Percentiles rank a stretch among this genome's conserved stretches.
Evolutionary conservation across 1,140 invertebrate species (phyloP).

Genomic region (Epicauta chinensis): DNA sequence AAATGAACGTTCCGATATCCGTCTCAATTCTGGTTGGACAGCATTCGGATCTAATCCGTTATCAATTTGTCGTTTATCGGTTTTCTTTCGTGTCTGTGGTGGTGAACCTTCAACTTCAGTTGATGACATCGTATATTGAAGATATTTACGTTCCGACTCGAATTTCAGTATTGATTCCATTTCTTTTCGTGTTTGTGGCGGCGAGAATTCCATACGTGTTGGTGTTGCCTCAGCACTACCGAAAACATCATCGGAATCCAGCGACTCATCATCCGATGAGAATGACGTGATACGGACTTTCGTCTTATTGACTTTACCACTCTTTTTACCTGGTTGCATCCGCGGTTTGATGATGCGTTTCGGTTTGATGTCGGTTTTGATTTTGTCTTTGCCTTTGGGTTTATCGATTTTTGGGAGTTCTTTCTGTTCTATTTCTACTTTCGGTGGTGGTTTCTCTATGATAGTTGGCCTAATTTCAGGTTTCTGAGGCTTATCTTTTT

Average conservation of each 20-base stretch:
- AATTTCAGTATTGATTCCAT: constrained; percentile 62
- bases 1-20: constrained; percentile 62
- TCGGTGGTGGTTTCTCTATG: constrained; percentile 16
- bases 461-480: constrained; percentile 13
- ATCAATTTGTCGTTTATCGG: constrained; percentile 49
- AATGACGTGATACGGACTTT: constrained; percentile 65
- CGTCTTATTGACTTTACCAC: constrained; percentile 49
- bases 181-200: constrained; percentile 62
- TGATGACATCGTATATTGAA: constrained; percentile 65
- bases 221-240: constrained; percentile 62
- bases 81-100: constrained; percentile 56
- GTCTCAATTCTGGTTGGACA: constrained; percentile 53
- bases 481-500: constrained; percentile 45
- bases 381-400: constrained; percentile 43
- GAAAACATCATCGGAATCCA: constrained; percentile 66
- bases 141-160: constrained; percentile 60
- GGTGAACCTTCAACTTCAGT: constrained; percentile 66
- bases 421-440: constrained; percentile 29
- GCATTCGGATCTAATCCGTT: constrained; percentile 53
- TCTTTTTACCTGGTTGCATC: constrained; percentile 49
- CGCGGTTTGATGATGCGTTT: constrained; percentile 50
- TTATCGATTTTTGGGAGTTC: constrained; percentile 21
- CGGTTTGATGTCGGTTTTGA: constrained; percentile 44
- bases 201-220: constrained; percentile 59
- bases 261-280: constrained; percentile 63